Conservation (phyloP, 2,797 vertebrate genomes). For the Lycodopsis pacificus region DNA sequence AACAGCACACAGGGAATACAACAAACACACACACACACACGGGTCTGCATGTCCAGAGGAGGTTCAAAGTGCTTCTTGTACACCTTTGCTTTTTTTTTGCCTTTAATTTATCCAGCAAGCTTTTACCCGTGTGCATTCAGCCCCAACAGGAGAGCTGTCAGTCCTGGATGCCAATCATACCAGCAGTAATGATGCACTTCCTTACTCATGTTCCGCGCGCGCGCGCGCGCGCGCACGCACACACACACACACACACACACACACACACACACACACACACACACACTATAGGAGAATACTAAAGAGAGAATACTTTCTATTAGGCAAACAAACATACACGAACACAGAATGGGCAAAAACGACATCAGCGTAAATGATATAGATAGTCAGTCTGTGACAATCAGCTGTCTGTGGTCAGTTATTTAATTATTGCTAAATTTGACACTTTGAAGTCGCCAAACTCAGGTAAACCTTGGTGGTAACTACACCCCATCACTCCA, state of each 20-base stretch:
- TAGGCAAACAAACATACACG: no score
- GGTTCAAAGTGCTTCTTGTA: conserved; percentile 38
- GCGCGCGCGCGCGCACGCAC: no score
- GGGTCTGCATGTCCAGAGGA: conserved; percentile 12
- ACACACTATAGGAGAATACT: no score
- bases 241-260: not conserved
- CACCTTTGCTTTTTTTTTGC: conserved; percentile 36
- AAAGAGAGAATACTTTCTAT: not conserved
- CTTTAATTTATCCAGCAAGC: conserved; percentile 42
- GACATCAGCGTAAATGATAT: no score
- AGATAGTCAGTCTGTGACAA: no score
- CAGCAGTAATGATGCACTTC: conserved; percentile 56
- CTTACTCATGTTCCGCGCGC: conserved; percentile 8
- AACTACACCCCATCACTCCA: no score
- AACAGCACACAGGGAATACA: conserved; percentile 8
- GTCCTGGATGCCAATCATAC: conserved; percentile 60
- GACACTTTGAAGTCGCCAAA: no score
- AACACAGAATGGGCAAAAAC: no score
- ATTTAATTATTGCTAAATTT: no score
- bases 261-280: not conserved
- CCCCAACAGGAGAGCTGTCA: conserved; percentile 65
- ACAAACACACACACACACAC: conserved; percentile 7
- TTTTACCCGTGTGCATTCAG: conserved; percentile 49
- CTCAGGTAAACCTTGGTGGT: no score
- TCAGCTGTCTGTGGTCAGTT: no score